Evolutionary conservation across 2,888 invertebrate genomes (phyloP).

Genomic region (Pterostichus madidus): DNA sequence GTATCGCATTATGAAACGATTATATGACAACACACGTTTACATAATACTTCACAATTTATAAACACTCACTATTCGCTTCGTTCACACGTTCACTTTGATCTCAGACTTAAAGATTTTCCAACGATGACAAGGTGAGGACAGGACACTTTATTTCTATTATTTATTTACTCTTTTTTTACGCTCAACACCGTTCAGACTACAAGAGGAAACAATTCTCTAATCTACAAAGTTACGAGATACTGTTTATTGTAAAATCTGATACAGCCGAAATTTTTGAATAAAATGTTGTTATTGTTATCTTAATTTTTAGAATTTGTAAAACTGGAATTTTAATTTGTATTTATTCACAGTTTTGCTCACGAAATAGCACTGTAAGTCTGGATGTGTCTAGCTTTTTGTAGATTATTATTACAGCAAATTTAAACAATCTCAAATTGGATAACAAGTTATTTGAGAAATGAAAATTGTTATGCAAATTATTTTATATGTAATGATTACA

Average conservation of each 20-base stretch:
- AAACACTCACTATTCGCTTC: slow-evolving; percentile 33
- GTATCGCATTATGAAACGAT: slow-evolving; percentile 45
- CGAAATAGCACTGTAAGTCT: slow-evolving; percentile 44
- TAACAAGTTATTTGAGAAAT: too few relatives aligned
- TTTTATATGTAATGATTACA: too few relatives aligned
- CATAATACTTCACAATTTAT: slow-evolving; percentile 40
- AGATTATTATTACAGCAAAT: not conserved
- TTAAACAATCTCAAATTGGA: too few relatives aligned
- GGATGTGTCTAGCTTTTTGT: slow-evolving; percentile 2
- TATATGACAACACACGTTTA: slow-evolving; percentile 43
- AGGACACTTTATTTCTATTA: slow-evolving; percentile 13
- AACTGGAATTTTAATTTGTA: not conserved
- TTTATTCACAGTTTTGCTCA: slow-evolving; percentile 11
- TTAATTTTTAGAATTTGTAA: too few relatives aligned
- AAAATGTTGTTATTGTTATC: too few relatives aligned
- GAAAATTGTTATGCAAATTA: too few relatives aligned
- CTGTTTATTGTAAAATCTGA: too few relatives aligned
- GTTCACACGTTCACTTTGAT: slow-evolving; percentile 47
- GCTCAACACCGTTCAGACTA: slow-evolving; percentile 29
- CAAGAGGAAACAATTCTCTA: not conserved
- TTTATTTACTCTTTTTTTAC: slow-evolving; percentile 17
- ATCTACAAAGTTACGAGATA: not conserved
- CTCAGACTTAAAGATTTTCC: slow-evolving; percentile 31
- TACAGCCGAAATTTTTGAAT: too few relatives aligned
- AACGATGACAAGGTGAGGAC: slow-evolving; percentile 58